Percentiles rank a stretch among this genome's conserved stretches.
phyloP scores from a whole-genome alignment of 2,888 invertebrate species.

The Digitonthophagus gazella region DNA sequence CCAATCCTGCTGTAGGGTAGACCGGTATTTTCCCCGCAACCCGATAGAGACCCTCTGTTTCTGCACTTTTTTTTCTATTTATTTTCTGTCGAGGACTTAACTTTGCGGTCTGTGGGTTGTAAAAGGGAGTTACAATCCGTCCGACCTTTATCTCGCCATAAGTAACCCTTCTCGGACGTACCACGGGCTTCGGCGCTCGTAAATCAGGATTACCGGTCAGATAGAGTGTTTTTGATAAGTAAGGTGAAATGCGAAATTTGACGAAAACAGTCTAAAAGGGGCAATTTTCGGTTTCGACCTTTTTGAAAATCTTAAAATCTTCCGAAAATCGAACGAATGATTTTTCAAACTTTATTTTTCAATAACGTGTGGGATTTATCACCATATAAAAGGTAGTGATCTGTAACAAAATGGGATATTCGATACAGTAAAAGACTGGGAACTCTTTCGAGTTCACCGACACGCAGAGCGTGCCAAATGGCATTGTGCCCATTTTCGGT shows the following conservation, averaged over 20 bases:
- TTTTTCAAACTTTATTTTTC: background rate
- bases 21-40: background rate
- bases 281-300: background rate
- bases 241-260: background rate
- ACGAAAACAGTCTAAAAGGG: background rate
- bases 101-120: background rate
- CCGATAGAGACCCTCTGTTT: background rate
- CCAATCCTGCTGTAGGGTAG: background rate
- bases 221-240: background rate
- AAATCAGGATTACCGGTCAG: background rate
- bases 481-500: background rate
- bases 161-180: background rate
- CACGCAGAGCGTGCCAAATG: background rate
- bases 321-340: too few species aligned
- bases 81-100: background rate
- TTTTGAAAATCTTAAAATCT: background rate
- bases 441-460: background rate
- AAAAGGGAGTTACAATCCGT: background rate
- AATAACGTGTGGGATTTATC: background rate
- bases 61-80: background rate
- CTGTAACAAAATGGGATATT: background rate
- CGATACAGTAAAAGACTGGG: background rate
- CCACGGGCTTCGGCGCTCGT: background rate
- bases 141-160: background rate
- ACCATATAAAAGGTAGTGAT: background rate